Base-by-base conservation (phyloP, 1,140 invertebrate species). In the Galleria mellonella region DNA sequence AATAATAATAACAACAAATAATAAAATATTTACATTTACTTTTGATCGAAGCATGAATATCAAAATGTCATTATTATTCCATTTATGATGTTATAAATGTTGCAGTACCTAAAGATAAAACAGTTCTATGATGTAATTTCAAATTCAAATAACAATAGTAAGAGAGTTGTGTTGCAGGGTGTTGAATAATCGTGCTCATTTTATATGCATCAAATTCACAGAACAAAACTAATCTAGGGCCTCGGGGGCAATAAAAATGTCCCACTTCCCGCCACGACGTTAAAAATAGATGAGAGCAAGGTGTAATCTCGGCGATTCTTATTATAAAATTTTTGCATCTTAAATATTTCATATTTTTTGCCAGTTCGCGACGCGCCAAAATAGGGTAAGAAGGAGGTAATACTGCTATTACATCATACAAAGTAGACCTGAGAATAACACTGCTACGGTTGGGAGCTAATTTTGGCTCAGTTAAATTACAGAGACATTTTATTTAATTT, bases 151-250 rank as follows among this genome's bases (percentile, higher is more conserved):
- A 52, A 71, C 70, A 71, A 67, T 66, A 55, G 53, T 55, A 73
- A 64, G 56, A 57, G 68, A 70, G 64, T 23, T 23, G 2, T 6
- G 17, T 23, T 23, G 14, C 14, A 58, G 73, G 64, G 72, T 51
- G 73, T 62, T 78, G 78, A 77, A 74, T 77, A 83, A 83, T 81
- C 74, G 74, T 73, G 72, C 72, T 84, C 76, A 84, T 84, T 84
- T 56, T 72, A 75, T 77, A 84, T 84, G 81, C 81, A 83, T 83
- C 81, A 84, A 83, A 82, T 79, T 78, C 72, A 65, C 72, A 77
- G 74, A 84, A 84, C 77, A 82, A 82, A 82, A 83, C 81, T 84
- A 81, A 84, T 84, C 81, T 75, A 69, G 69, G 67, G 68, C 72
- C 17, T 23, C 56, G 44, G 64, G 63, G 70, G 72, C 72, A 84